Evolutionary conservation across 2,797 vertebrate genomes (phyloP).

Genomic region (Eulemur rubriventer): DNA sequence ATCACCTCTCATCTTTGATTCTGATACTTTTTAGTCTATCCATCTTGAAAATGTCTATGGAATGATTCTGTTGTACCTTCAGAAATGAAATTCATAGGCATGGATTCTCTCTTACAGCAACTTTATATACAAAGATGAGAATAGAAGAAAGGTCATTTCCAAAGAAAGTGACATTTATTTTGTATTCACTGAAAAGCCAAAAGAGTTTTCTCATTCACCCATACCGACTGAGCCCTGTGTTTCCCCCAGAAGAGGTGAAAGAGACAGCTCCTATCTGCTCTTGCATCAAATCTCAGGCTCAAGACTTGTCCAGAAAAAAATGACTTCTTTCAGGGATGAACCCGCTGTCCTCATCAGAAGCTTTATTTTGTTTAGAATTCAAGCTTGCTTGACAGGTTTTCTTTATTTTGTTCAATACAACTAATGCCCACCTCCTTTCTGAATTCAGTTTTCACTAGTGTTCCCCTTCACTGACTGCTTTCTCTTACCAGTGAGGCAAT

Average conservation of each 20-base stretch:
- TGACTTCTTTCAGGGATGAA: slow-evolving; percentile 52
- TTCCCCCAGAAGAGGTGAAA: slow-evolving; percentile 60
- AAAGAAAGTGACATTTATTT: slow-evolving; percentile 75
- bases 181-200: slow-evolving; percentile 75
- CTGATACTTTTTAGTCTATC: slow-evolving; percentile 66
- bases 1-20: slow-evolving; percentile 61
- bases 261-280: slow-evolving; percentile 46
- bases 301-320: slow-evolving; percentile 59
- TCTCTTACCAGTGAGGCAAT: neutral
- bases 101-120: slow-evolving; percentile 74
- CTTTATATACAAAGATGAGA: slow-evolving; percentile 80
- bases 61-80: slow-evolving; percentile 70
- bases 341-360: neutral
- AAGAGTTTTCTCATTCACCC: slow-evolving; percentile 67
- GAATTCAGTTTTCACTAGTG: neutral
- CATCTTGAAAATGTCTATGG: slow-evolving; percentile 77
- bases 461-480: neutral
- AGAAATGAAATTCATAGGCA: slow-evolving; percentile 76
- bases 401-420: slow-evolving; percentile 40
- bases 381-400: slow-evolving; percentile 38
- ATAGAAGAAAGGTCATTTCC: slow-evolving; percentile 80
- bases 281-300: slow-evolving; percentile 16
- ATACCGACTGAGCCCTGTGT: neutral
- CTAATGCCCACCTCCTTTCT: neutral
- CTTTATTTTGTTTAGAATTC: slow-evolving; percentile 51